Percentiles rank a stretch among this genome's conserved stretches.
Conservation (phyloP, 2,797 vertebrate genomes). For the Centroberyx gerrardi region DNA sequence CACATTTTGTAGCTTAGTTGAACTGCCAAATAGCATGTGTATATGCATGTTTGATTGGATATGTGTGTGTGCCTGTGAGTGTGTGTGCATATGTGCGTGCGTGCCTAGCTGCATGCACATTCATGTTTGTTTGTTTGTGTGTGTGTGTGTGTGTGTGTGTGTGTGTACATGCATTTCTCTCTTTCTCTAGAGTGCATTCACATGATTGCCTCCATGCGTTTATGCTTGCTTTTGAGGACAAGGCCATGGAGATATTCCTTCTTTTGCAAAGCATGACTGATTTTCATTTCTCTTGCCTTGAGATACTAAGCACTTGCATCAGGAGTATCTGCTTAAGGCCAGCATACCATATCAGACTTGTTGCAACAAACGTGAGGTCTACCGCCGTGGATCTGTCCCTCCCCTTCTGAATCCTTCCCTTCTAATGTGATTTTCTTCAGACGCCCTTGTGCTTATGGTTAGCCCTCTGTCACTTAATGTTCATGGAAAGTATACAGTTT, state of each 20-base stretch:
- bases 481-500: conserved; percentile 12
- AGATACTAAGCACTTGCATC: conserved; percentile 28
- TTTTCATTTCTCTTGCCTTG: conserved; percentile 42
- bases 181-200: conserved; percentile 33
- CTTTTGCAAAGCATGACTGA: conserved; percentile 40
- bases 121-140: background rate
- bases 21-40: background rate
- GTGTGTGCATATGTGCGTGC: background rate
- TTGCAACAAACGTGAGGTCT: background rate
- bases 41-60: background rate
- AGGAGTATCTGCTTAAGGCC: conserved; percentile 28
- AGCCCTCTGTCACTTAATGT: conserved; percentile 1
- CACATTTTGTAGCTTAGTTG: conserved; percentile 24
- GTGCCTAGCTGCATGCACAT: conserved; percentile 6
- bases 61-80: background rate
- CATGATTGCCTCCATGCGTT: conserved; percentile 30
- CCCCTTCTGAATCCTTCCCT: too few relatives aligned
- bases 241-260: conserved; percentile 32
- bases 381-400: background rate
- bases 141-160: background rate
- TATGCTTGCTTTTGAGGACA: conserved; percentile 60
- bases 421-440: background rate
- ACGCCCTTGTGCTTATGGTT: background rate
- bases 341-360: conserved; percentile 29
- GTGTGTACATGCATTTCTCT: background rate